Percentiles rank a stretch among this genome's conserved stretches.
phyloP scores from a whole-genome alignment of 2,797 vertebrate species.

The Petrocephalus sullivani region DNA sequence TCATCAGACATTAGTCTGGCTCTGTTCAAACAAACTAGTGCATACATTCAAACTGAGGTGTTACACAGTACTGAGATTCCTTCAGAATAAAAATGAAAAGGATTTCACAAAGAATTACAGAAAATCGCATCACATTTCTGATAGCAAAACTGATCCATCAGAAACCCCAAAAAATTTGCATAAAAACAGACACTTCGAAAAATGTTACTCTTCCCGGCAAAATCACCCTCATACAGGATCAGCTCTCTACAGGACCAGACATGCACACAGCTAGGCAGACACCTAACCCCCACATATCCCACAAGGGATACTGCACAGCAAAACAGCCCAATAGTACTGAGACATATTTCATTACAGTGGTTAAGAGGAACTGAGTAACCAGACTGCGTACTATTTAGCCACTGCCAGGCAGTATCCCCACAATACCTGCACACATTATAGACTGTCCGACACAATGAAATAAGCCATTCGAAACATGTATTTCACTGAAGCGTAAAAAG shows the following conservation, averaged over 20 bases:
- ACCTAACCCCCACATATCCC: neutral
- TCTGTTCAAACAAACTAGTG: neutral
- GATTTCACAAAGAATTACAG: neutral
- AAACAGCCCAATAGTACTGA: neutral
- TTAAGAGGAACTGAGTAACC: neutral
- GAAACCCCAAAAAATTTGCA: neutral
- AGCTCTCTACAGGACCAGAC: slow-evolving; percentile 68
- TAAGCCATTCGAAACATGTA: neutral
- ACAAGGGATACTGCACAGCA: slow-evolving; percentile 10
- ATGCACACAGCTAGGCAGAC: slow-evolving; percentile 21
- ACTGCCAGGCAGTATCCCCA: neutral
- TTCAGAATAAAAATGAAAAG: neutral
- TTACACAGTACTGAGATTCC: neutral
- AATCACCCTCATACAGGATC: neutral
- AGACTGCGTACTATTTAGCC: neutral
- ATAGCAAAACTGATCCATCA: neutral
- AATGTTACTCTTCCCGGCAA: slow-evolving; percentile 13
- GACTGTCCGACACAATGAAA: neutral
- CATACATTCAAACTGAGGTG: neutral
- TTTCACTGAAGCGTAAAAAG: neutral
- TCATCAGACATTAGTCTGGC: neutral
- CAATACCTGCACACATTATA: neutral
- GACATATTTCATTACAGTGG: neutral
- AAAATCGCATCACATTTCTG: neutral
- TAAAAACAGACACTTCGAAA: slow-evolving; percentile 30